Evolutionary conservation across 2,797 vertebrate species (phyloP), one percentile per base, ranked within the genome.

Genomic region (Moxostoma hubbsi): DNA sequence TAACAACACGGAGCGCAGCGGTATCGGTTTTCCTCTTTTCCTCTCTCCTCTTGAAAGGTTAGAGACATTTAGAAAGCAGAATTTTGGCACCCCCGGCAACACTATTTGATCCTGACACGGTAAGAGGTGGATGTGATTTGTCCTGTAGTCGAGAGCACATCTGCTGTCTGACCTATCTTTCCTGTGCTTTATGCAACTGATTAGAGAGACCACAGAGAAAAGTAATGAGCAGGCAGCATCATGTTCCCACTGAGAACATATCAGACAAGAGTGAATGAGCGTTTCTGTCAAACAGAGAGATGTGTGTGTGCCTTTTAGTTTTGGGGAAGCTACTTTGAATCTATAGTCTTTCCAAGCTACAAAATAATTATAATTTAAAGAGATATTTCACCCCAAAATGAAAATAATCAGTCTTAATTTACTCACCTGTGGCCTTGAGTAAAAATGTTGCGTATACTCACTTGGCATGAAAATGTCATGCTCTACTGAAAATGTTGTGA

Each of bases 151-250:
- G 68, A 75, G 77, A 67, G 69, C 82, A 86, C 85, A 86, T 87
- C 86, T 89, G 86, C 67, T 83, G 79, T 50, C 68, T 83, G 88
- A 89, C 86, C 88, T 68, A 61, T 43, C 79, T 80, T 86, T 87
- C 86, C 88, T 89, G 83, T 57, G 71, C 74, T 82, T 81, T 61
- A 75, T 58, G 72, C 66, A 74, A 81, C n/a, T 75, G 68, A 83
- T 46, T 81, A 66, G 69, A 57, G 70, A 75, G 73, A 75, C 47
- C 77, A 81, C 72, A 70, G 78, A 64, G 75, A 81, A 74, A 63
- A 9, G 51, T 13, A 66, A 65, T 69, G 66, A 78, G 77, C 80
- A 84, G 81, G 72, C 67, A 77, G 55, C 69, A 74, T 81, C 75
- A 62, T 84, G 73, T 83, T 83, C 64, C 46, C 73, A 50, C 57